Evolutionary conservation across 2,797 vertebrate genomes (phyloP).

Genomic region (Girardinus metallicus): DNA sequence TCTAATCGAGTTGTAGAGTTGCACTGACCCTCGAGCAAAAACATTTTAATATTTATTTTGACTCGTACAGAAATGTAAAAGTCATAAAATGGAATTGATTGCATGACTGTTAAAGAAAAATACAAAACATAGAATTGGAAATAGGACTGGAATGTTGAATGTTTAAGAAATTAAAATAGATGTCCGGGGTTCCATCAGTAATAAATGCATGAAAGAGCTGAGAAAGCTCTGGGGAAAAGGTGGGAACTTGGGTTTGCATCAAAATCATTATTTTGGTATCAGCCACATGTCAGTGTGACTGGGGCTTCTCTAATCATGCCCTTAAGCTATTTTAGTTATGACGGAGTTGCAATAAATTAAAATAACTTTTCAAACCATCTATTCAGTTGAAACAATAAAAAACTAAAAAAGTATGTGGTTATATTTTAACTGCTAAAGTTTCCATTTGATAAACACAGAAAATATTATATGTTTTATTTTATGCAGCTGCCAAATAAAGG

Average conservation of each 20-base stretch:
- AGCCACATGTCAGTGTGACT: conserved; percentile 61
- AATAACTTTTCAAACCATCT: not conserved
- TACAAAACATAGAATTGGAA: not conserved
- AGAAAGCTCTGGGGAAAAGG: conserved; percentile 26
- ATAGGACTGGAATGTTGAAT: not conserved
- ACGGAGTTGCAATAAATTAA: conserved; percentile 40
- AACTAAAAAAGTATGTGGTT: not conserved
- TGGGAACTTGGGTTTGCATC: conserved; percentile 48
- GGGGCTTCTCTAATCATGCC: conserved; percentile 59
- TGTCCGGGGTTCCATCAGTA: conserved; percentile 4
- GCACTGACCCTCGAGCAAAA: conserved; percentile 34
- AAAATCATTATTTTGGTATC: conserved; percentile 58
- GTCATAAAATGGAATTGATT: conserved; percentile 6
- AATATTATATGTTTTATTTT: conserved; percentile 14
- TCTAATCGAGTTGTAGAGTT: conserved; percentile 17
- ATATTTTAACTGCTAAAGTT: not conserved
- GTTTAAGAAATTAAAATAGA: not conserved
- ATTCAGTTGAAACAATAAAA: not conserved
- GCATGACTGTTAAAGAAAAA: not conserved
- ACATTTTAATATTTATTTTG: conserved; percentile 49
- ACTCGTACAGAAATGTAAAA: conserved; percentile 22
- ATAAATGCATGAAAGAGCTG: conserved; percentile 13
- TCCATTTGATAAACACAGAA: not conserved
- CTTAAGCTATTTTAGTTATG: conserved; percentile 58
- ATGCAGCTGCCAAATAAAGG: conserved; percentile 32